Evolutionary conservation across 2,113 vertebrate genomes (phyloP).

Genomic region (Fulica atra): DNA sequence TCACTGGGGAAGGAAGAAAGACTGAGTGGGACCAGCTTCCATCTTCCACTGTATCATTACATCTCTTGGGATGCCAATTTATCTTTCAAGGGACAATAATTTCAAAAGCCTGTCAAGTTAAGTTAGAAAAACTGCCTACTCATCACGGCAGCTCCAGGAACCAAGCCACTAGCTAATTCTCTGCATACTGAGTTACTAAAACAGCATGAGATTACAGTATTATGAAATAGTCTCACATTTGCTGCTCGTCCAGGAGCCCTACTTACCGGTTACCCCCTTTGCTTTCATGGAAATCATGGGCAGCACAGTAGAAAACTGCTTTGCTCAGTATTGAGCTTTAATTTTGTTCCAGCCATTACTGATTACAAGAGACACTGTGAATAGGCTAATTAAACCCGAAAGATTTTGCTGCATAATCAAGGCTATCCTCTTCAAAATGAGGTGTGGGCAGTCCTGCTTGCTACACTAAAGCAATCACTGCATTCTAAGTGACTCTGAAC

Average conservation of each 20-base stretch:
- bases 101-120: conserved; percentile 6
- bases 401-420: neutral
- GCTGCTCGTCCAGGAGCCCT: neutral
- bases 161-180: neutral
- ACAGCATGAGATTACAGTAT: neutral
- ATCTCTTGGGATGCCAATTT: conserved; percentile 18
- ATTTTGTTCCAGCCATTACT: neutral
- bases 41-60: neutral
- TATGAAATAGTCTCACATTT: neutral
- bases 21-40: neutral
- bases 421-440: neutral
- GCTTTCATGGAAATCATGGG: neutral
- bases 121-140: neutral
- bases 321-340: neutral
- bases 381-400: neutral
- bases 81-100: neutral
- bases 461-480: neutral
- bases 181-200: neutral
- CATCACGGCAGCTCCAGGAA: neutral
- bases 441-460: neutral
- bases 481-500: neutral
- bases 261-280: neutral
- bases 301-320: neutral
- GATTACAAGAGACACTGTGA: neutral
- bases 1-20: neutral